These are phyloP conservation scores for Dunckerocampus dactyliophorus DNA, from an alignment of 2,113 vertebrate genomes.

Conservation along the genomic window DNA sequence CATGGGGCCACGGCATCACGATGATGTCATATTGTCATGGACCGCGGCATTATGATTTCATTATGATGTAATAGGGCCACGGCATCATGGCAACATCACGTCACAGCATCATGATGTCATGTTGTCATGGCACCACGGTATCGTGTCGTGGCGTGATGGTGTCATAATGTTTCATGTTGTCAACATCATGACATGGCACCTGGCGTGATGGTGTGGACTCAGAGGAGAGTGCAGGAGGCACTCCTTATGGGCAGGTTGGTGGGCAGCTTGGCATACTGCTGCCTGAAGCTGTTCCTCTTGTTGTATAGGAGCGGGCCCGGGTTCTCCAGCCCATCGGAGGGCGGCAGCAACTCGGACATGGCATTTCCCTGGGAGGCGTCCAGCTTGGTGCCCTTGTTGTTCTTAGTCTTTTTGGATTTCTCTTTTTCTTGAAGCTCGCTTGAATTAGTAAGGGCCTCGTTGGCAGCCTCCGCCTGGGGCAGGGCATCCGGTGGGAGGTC, in stretches of 20 bases:
- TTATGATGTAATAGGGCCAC: neutral
- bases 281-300: conserved; percentile 65
- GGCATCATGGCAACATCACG: no score
- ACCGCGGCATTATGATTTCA: neutral
- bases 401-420: conserved; percentile 65
- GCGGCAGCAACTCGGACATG: conserved; percentile 18
- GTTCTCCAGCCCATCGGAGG: conserved; percentile 46
- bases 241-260: conserved; percentile 64
- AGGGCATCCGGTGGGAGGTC: conserved; percentile 53
- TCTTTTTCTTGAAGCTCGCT: conserved; percentile 57
- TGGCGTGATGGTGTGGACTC: conserved; percentile 15
- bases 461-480: conserved; percentile 45
- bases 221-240: conserved; percentile 63
- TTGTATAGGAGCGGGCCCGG: conserved; percentile 42
- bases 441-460: conserved; percentile 25
- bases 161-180: no score
- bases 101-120: no score
- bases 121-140: no score
- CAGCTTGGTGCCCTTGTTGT: conserved; percentile 57
- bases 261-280: conserved; percentile 64
- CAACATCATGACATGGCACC: neutral
- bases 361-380: conserved; percentile 41
- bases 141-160: no score
- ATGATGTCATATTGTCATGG: neutral
- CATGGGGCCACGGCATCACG: no score